Base-by-base conservation (phyloP, 2,888 invertebrate species). In the Pantelozetes paolii region DNA sequence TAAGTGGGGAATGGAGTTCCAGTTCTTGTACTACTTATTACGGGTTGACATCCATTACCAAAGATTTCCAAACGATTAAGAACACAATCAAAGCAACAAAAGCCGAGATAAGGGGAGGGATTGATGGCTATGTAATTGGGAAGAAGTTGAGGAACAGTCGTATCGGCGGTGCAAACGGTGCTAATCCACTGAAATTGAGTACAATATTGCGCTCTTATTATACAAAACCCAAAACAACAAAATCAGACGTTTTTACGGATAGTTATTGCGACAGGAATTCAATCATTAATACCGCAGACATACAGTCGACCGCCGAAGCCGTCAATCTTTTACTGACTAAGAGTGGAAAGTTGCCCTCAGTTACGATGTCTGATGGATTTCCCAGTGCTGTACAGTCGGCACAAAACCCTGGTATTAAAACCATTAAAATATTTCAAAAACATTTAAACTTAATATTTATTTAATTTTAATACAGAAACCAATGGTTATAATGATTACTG, bases 191-290 rank as follows among this genome's bases (percentile, higher is more conserved):
- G 13, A 62, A 62, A 36, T 71, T 78, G 48, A 78, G 78, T 45
- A 70, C 75, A 71, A 77, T 77, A n/a, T 69, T 78, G 15, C 72
- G 77, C 15, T 76, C 76, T 69, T 78, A 77, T 50, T 77, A 77
- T 30, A 74, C 76, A 20, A 71, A 71, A 9, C 70, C 74, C 15
- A 75, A 75, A 28, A 48, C 75, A 0, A n/a, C 40, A 0, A 67
- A 67, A 23, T 28, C 32, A 2, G 36, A 2, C n/a, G 6, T 20
- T 1, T 36, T 64, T 26, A 64, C 64, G 2, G 20, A 59, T 2
- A 62, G 62, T 45, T 71, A 74, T 67, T 71, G 74, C 23, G 59
- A 74, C 28, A 15, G 74, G 11, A 15, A 64, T 13, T 8, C n/a
- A 11, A 20, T 23, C 8, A 28, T n/a, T 5, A 26, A 11, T 1